phyloP scores from a whole-genome alignment of 2,888 invertebrate species.

The Terebella lapidaria region DNA sequence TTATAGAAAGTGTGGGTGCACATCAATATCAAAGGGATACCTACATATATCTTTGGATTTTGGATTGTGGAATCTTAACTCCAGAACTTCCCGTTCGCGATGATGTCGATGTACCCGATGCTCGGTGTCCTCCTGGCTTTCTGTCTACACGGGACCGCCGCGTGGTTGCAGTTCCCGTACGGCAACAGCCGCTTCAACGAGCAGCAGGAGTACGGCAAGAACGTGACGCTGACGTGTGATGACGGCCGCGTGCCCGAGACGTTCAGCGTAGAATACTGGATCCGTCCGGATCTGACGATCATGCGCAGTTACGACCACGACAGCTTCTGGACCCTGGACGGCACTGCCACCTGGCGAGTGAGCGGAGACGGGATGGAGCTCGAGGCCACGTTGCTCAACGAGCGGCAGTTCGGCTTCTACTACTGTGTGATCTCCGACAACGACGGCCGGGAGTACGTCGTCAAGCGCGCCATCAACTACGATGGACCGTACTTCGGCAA shows the following conservation, averaged over 20 bases:
- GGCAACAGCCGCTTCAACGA: not conserved
- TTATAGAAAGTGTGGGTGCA: too few species aligned
- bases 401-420: constrained; percentile 20
- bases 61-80: too few species aligned
- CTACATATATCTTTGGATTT: too few species aligned
- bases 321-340: constrained; percentile 2
- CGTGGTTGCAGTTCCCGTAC: constrained; percentile 1
- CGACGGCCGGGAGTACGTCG: not conserved
- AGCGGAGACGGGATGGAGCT: constrained; percentile 7
- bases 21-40: too few species aligned
- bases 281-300: not conserved
- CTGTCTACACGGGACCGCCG: not conserved
- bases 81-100: too few species aligned
- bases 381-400: constrained; percentile 7
- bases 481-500: constrained; percentile 21
- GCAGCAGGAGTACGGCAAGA: not conserved
- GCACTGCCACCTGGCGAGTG: constrained; percentile 5
- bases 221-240: not conserved
- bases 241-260: not conserved
- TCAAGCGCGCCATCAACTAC: constrained; percentile 20
- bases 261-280: not conserved
- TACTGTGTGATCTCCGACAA: constrained; percentile 9
- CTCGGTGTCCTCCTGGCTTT: not conserved
- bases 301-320: not conserved
- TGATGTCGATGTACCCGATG: not conserved